Conservation (phyloP, 2,797 vertebrate genomes). For the Acrocephalus scirpaceus region DNA sequence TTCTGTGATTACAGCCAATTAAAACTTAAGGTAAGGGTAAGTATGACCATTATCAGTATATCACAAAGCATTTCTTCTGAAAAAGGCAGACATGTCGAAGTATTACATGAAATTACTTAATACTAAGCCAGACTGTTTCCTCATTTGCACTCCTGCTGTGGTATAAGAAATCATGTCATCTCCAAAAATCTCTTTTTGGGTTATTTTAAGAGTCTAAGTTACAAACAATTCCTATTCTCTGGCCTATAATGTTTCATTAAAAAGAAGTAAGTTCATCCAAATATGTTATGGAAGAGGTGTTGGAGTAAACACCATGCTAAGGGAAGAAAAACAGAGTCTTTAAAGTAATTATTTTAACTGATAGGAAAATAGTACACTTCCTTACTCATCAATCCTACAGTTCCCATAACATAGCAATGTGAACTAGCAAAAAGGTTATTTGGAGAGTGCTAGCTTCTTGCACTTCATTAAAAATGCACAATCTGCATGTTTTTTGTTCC, state of each 20-base stretch:
- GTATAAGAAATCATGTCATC: neutral
- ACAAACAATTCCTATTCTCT: neutral
- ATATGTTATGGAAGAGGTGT: neutral
- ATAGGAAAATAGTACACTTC: neutral
- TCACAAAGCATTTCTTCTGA: neutral
- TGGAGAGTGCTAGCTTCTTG: conserved; percentile 8
- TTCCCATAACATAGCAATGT: neutral
- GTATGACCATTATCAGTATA: neutral
- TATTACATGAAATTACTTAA: neutral
- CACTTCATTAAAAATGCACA: conserved; percentile 19
- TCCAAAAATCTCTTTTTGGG: neutral
- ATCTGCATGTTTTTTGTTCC: neutral
- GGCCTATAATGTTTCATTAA: neutral
- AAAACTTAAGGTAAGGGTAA: neutral
- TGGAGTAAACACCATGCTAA: neutral
- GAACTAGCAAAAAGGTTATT: conserved; percentile 42
- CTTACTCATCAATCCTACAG: conserved; percentile 9
- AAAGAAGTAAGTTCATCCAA: neutral
- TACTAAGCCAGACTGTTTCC: neutral
- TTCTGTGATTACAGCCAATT: neutral
- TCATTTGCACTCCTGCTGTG: neutral
- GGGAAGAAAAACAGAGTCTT: neutral
- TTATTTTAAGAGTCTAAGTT: neutral
- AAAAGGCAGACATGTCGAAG: neutral
- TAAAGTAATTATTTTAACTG: conserved; percentile 25